Evolutionary conservation across 2,797 vertebrate species (phyloP).

Genomic region (Oryzias sinensis): DNA sequence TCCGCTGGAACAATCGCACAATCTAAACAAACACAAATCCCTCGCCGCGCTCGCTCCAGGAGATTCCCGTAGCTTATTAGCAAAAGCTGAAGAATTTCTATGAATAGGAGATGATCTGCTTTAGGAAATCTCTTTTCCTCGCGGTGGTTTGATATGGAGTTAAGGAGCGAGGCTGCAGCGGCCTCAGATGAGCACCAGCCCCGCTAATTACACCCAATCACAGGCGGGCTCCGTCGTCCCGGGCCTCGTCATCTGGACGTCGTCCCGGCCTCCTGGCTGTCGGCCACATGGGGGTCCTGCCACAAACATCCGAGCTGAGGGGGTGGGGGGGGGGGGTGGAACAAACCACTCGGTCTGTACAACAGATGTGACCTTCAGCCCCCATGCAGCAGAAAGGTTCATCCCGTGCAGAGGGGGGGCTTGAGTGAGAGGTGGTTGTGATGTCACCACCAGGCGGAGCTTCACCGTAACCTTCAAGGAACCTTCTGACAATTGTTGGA

Average conservation of each 20-base stretch:
- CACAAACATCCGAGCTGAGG: slow-evolving; percentile 40
- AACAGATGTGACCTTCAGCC: slow-evolving; percentile 73
- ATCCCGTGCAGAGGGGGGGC: slow-evolving; percentile 18
- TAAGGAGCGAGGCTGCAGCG: slow-evolving; percentile 1
- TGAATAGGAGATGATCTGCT: slow-evolving; percentile 45
- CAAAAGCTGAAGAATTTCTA: slow-evolving; percentile 55
- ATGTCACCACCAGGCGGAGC: not conserved
- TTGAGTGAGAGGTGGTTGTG: slow-evolving; percentile 23
- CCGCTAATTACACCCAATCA: slow-evolving; percentile 66
- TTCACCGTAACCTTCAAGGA: no score
- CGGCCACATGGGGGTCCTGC: slow-evolving; percentile 59
- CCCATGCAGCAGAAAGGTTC: slow-evolving; percentile 45
- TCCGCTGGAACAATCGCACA: not conserved
- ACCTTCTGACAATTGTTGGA: no score
- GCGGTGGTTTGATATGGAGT: slow-evolving; percentile 39
- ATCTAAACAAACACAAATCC: not conserved
- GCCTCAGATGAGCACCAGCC: slow-evolving; percentile 42
- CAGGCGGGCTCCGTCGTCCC: slow-evolving; percentile 68
- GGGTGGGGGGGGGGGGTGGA: slow-evolving; percentile 35
- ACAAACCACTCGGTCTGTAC: slow-evolving; percentile 66
- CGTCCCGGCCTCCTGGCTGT: slow-evolving; percentile 61
- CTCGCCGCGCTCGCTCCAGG: no score
- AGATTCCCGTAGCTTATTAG: slow-evolving; percentile 49
- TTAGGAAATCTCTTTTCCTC: slow-evolving; percentile 31
- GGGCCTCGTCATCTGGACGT: slow-evolving; percentile 68